phyloP scores from a whole-genome alignment of 2,113 vertebrate species.

The Fulica atra region DNA sequence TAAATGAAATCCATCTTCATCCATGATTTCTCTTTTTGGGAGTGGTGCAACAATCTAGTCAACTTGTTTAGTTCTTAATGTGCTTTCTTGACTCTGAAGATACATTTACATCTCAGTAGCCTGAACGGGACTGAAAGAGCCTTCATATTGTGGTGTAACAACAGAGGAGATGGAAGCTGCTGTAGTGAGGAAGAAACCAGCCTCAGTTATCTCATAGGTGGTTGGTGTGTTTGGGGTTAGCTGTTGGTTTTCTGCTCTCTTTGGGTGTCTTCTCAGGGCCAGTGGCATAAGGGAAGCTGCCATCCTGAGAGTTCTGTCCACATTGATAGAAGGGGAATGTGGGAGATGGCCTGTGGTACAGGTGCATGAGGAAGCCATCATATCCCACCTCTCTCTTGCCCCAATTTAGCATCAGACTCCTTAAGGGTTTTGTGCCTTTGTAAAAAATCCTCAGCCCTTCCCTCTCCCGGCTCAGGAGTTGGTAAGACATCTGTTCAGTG shows the following conservation, averaged over 20 bases:
- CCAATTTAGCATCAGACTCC: neutral
- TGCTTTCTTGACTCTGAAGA: neutral
- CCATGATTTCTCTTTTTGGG: neutral
- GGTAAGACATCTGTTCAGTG: neutral
- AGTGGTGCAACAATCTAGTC: neutral
- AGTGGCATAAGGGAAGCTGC: neutral
- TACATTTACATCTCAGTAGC: neutral
- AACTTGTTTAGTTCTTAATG: neutral
- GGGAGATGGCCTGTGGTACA: neutral
- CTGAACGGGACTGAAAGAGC: neutral
- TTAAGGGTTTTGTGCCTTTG: neutral
- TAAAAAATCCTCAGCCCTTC: neutral
- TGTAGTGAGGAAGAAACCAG: neutral
- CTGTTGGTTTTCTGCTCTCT: neutral
- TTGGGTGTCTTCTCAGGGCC: neutral
- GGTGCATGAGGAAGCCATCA: neutral
- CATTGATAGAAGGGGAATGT: neutral
- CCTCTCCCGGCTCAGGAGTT: neutral
- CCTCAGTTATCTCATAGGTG: rapidly evolving
- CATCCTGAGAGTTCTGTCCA: neutral
- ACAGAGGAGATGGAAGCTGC: neutral
- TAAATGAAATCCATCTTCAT: neutral
- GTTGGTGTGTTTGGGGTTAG: neutral
- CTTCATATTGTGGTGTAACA: neutral
- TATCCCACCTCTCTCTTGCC: neutral